Evolutionary conservation across 2,113 vertebrate genomes (phyloP).

Genomic region (Pseudopodoces humilis): DNA sequence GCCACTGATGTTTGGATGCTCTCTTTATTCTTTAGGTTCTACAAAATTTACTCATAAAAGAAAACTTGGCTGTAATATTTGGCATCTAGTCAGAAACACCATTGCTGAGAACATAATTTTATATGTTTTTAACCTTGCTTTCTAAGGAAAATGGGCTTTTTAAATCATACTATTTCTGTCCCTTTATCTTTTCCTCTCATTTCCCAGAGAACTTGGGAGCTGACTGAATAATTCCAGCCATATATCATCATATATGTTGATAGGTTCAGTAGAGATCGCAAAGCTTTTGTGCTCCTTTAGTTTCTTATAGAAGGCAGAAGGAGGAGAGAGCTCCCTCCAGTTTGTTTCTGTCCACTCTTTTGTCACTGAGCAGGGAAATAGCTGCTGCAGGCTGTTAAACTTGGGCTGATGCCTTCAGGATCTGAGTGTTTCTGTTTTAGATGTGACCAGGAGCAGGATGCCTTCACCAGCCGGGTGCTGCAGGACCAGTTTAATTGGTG

Average conservation of each 20-base stretch:
- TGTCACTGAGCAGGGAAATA: background rate
- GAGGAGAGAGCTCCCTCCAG: background rate
- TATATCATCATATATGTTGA: background rate
- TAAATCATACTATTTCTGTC: background rate
- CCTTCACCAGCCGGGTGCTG: background rate
- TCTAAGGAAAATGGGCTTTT: background rate
- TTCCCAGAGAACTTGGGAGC: background rate
- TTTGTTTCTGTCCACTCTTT: background rate
- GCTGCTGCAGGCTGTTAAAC: background rate
- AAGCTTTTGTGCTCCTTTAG: background rate
- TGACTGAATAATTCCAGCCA: background rate
- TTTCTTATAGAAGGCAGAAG: background rate
- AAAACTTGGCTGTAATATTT: background rate
- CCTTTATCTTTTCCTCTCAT: background rate
- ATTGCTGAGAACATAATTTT: fast-evolving
- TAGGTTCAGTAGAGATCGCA: background rate
- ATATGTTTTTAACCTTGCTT: background rate
- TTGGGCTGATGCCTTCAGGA: background rate
- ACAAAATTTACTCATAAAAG: background rate
- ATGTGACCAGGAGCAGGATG: background rate
- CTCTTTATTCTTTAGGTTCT: background rate
- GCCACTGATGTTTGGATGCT: background rate
- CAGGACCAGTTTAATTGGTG: background rate
- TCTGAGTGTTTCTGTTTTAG: background rate
- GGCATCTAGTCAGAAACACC: background rate